A percentile compares a stretch with the other conserved stretches of the same genome.
phyloP scores from a whole-genome alignment of 1,140 invertebrate genomes.

The Euwallacea similis region DNA sequence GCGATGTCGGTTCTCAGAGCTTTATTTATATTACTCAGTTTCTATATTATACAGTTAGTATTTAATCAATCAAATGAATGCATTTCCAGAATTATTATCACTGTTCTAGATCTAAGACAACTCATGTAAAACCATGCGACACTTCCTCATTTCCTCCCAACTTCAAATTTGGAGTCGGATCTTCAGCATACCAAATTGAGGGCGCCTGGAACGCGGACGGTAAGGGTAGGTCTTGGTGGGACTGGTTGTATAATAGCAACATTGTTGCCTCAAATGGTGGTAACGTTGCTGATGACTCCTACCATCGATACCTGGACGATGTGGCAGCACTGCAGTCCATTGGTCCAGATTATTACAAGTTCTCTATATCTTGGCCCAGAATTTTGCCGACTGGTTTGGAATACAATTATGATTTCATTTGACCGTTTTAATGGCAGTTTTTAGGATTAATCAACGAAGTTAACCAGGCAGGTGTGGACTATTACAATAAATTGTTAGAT shows the following conservation, averaged over 20 bases:
- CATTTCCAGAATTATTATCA: background rate
- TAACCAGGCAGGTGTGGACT: conserved; percentile 23
- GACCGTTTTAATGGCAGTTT: background rate
- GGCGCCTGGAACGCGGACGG: conserved; percentile 42
- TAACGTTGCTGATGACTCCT: conserved; percentile 15
- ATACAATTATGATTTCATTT: background rate
- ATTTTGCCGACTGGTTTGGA: conserved; percentile 21
- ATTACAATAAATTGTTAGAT: conserved; percentile 21
- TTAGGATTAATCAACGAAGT: conserved; percentile 7
- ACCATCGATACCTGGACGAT: conserved; percentile 26
- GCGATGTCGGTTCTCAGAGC: too few relatives aligned
- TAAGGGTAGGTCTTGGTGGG: conserved; percentile 21
- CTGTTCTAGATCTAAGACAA: background rate
- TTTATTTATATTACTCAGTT: too few relatives aligned
- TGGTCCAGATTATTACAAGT: conserved; percentile 24
- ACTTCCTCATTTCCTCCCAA: conserved; percentile 46
- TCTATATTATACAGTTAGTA: too few relatives aligned
- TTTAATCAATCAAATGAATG: background rate
- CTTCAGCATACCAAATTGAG: conserved; percentile 53
- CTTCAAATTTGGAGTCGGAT: conserved; percentile 49
- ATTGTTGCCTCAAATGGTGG: background rate
- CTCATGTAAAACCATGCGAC: background rate
- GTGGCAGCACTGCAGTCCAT: conserved; percentile 9
- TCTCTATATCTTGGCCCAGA: conserved; percentile 28
- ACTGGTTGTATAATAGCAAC: conserved; percentile 1